phyloP scores from a whole-genome alignment of 1,140 invertebrate genomes.

The Melitaea cinxia region DNA sequence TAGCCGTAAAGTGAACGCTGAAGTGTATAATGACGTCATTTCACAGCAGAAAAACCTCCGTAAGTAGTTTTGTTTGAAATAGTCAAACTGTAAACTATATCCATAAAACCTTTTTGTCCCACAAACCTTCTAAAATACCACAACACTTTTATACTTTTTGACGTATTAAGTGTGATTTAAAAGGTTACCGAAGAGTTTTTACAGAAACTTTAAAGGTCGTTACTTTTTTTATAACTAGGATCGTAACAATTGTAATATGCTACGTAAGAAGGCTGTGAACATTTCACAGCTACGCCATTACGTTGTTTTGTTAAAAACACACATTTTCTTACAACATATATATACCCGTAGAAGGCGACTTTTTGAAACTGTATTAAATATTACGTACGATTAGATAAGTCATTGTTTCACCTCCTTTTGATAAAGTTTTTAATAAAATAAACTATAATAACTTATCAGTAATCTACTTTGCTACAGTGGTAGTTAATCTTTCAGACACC shows the following conservation, averaged over 20 bases:
- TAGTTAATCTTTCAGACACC: too few relatives aligned
- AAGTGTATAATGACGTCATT: constrained; percentile 32
- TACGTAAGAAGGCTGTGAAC: constrained; percentile 13
- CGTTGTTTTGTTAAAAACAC: not conserved
- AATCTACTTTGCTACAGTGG: too few relatives aligned
- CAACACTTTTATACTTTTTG: constrained; percentile 23
- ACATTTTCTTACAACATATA: not conserved
- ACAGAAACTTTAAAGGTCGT: constrained; percentile 15
- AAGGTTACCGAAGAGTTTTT: constrained; percentile 20
- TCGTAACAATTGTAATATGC: constrained; percentile 17
- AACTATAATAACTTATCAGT: too few relatives aligned
- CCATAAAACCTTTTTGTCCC: constrained; percentile 26
- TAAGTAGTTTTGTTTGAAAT: constrained; percentile 26
- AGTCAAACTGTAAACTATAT: constrained; percentile 18
- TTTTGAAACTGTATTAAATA: too few relatives aligned
- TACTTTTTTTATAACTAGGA: constrained; percentile 14
- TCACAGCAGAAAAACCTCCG: constrained; percentile 16
- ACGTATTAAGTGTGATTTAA: constrained; percentile 27
- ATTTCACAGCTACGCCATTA: constrained; percentile 1
- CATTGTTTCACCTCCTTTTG: too few relatives aligned
- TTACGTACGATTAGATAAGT: too few relatives aligned
- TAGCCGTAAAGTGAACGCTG: constrained; percentile 12
- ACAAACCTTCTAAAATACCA: constrained; percentile 26
- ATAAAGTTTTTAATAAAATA: too few relatives aligned
- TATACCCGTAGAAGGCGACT: not conserved